Evolutionary conservation across 1,140 invertebrate species (phyloP).

Genomic region (Drosophila guanche): DNA sequence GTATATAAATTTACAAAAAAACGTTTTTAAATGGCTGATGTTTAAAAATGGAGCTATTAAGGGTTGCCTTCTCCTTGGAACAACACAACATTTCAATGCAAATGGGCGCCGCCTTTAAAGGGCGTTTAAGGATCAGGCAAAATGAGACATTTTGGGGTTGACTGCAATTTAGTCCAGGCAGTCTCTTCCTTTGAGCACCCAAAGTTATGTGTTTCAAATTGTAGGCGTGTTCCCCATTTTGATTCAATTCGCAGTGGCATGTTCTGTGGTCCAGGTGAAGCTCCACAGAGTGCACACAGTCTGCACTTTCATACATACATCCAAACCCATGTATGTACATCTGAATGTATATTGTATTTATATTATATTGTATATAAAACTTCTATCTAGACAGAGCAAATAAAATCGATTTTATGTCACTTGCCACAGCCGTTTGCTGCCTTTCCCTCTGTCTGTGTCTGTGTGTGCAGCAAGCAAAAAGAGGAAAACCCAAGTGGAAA

Average conservation of each 20-base stretch:
- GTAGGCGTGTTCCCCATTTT: too few species aligned
- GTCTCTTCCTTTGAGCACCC: too few species aligned
- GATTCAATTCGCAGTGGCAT: too few species aligned
- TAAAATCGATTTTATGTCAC: constrained; percentile 79
- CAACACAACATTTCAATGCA: too few species aligned
- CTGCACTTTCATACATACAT: neutral
- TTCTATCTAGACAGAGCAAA: constrained; percentile 39
- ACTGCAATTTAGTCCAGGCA: too few species aligned
- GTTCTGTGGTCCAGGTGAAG: neutral
- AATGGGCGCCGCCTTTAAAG: constrained; percentile 2
- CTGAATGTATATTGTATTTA: neutral
- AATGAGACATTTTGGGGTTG: too few species aligned
- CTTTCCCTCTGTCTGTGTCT: constrained; percentile 22
- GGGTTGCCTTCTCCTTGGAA: neutral
- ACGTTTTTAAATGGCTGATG: constrained; percentile 33
- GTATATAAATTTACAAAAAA: constrained; percentile 4
- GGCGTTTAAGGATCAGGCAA: too few species aligned
- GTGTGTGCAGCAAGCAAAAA: constrained; percentile 36
- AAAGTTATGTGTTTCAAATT: neutral
- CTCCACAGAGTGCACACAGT: constrained; percentile 25
- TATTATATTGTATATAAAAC: neutral
- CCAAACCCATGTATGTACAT: constrained; percentile 17
- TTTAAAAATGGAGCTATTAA: constrained; percentile 18
- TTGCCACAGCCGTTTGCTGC: constrained; percentile 45
- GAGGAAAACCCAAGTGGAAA: constrained; percentile 24